phyloP scores from a whole-genome alignment of 2,113 vertebrate species.

The Halichoeres trimaculatus region DNA sequence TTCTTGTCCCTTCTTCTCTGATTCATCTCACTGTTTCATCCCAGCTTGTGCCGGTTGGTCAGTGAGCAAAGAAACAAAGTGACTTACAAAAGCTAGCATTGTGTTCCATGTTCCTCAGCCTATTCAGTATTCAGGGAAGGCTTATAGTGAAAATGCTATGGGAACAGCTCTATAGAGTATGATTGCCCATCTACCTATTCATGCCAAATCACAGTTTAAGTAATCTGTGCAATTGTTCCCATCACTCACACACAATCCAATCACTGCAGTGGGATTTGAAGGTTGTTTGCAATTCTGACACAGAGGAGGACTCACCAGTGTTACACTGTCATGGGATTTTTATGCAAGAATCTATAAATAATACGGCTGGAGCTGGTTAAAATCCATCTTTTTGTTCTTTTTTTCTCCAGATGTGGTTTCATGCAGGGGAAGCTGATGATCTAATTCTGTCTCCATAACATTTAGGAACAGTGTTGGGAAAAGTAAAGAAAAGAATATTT shows the following conservation, averaged over 20 bases:
- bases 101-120: constrained; percentile 50
- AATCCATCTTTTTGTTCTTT: neutral
- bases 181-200: constrained; percentile 58
- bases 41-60: constrained; percentile 26
- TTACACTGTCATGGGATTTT: constrained; percentile 16
- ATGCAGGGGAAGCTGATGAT: neutral
- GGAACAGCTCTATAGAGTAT: constrained; percentile 38
- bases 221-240: constrained; percentile 61
- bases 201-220: constrained; percentile 44
- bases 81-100: constrained; percentile 40
- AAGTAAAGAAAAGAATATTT: neutral
- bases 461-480: neutral
- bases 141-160: constrained; percentile 47
- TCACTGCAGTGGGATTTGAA: constrained; percentile 23
- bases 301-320: constrained; percentile 22
- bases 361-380: neutral
- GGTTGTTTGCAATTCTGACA: constrained; percentile 18
- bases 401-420: neutral
- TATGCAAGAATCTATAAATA: constrained; percentile 14
- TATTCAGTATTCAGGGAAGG: constrained; percentile 57
- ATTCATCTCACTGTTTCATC: constrained; percentile 30
- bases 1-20: constrained; percentile 22
- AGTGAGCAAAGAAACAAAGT: constrained; percentile 58
- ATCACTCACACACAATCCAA: constrained; percentile 32
- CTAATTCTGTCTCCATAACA: neutral